A percentile compares a stretch with the other conserved stretches of the same genome.
These are phyloP conservation scores for Macaria liturata DNA, from an alignment of 2,888 invertebrate species.

Conservation along the genomic window DNA sequence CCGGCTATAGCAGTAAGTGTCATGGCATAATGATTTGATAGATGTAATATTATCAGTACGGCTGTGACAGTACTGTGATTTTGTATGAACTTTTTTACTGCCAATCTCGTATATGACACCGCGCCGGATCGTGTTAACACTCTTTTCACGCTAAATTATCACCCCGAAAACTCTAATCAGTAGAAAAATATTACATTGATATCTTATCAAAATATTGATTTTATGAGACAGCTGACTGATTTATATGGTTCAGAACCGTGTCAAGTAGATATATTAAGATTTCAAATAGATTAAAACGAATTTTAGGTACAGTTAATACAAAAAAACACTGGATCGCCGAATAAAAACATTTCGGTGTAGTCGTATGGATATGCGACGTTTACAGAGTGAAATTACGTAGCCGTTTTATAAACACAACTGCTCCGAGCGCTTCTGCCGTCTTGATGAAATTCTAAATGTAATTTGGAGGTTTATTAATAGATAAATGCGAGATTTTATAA, in stretches of 20 bases:
- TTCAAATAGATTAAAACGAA: slow-evolving; percentile 8
- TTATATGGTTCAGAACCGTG: slow-evolving; percentile 10
- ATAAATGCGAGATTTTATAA: slow-evolving; percentile 67
- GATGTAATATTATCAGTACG: no score
- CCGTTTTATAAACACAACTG: slow-evolving; percentile 59
- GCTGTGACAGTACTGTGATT: no score
- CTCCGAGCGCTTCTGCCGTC: slow-evolving; percentile 55
- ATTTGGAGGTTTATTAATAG: slow-evolving; percentile 71
- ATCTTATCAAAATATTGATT: slow-evolving; percentile 58
- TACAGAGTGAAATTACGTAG: slow-evolving; percentile 45
- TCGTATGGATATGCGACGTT: slow-evolving; percentile 45
- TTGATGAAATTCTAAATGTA: slow-evolving; percentile 66
- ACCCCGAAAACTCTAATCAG: slow-evolving; percentile 50
- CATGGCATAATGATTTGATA: no score
- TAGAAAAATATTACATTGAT: slow-evolving; percentile 44
- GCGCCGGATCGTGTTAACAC: no score
- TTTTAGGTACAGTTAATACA: slow-evolving; percentile 36
- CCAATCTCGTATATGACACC: no score
- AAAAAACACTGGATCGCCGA: slow-evolving; percentile 39
- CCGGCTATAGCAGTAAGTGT: no score
- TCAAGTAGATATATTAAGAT: slow-evolving; percentile 7
- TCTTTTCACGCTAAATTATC: slow-evolving; percentile 47
- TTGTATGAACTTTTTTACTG: no score
- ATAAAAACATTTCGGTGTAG: slow-evolving; percentile 51
- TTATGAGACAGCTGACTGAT: slow-evolving; percentile 32